Evolutionary conservation across 2,888 invertebrate genomes (phyloP), one percentile per base, ranked within the genome.

Genomic region (Deilephila elpenor): DNA sequence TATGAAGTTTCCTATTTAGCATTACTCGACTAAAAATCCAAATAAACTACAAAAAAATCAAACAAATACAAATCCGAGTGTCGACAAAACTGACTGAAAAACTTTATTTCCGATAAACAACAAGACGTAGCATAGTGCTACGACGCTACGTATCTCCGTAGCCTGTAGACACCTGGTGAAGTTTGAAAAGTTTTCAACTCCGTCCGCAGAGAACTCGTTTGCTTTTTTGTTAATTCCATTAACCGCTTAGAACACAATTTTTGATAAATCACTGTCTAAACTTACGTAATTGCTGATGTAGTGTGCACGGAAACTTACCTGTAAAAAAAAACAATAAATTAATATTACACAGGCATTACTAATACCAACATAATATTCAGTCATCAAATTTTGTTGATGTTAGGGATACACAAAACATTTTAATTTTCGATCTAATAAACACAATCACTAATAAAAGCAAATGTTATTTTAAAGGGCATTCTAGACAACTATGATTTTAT

Each of bases 91-190:
- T 37, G 8, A 5, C 20, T 17, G 25, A 67, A 14, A 59, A 59
- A 60, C 59, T 44, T 70, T 32, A 19, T 44, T 70, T 29, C 56
- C 71, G 5, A 60, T 34, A 53, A 62, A 74, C 73, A 56, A 53
- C 5, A n/a, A 75, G 77, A 32, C 81, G 85, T 83, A 84, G 83
- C 79, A 78, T 75, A 79, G 73, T 78, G 80, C 82, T 85, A 82
- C 84, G 80, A 60, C 62, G 74, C 79, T 81, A 79, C 75, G 77
- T 74, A 75, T 70, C 81, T 82, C 81, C 59, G 37, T 44, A 67
- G 67, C 67, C 17, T 44, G 67, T 67, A 67, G 67, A 67, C 67
- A 17, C 67, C 2, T 17, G 67, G 17, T 5, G 51, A 67, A 51
- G 44, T 67, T 25, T 25, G 20, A 17, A 25, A 51, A 67, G 25